Conservation (phyloP, 1,140 invertebrate species). For the Linepithema humile region DNA sequence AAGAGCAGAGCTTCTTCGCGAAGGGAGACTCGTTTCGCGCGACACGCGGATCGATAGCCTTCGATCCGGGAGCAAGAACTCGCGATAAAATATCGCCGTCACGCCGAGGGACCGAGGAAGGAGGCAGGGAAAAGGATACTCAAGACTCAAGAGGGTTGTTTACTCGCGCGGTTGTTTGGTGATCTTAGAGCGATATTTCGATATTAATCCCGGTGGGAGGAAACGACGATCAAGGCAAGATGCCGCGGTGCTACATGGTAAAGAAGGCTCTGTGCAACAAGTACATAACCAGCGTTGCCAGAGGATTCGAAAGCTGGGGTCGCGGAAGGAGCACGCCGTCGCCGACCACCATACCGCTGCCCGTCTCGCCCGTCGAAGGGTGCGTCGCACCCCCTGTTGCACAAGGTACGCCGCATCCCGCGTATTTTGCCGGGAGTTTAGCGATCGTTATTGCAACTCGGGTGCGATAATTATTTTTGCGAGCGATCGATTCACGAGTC, state of each 20-base stretch:
- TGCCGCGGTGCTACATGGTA: constrained; percentile 86
- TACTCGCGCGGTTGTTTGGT: constrained; percentile 16
- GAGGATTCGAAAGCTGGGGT: constrained; percentile 81
- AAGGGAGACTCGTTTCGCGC: neutral
- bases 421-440: neutral
- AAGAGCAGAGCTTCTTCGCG: neutral
- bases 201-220: constrained; percentile 35
- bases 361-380: constrained; percentile 66
- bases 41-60: neutral
- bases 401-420: constrained; percentile 62
- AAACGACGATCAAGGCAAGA: constrained; percentile 70
- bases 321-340: constrained; percentile 79
- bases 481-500: neutral
- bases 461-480: neutral
- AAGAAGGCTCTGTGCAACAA: constrained; percentile 85
- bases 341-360: constrained; percentile 64
- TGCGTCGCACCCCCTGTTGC: constrained; percentile 66
- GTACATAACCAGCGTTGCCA: constrained; percentile 82
- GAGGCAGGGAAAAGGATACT: neutral
- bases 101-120: neutral
- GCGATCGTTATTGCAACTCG: neutral
- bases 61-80: neutral
- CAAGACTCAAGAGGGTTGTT: constrained; percentile 7
- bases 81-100: constrained; percentile 1
- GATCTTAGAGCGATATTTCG: constrained; percentile 20